Evolutionary conservation across 2,797 vertebrate species (phyloP).

Genomic region (Podarcis siculus): DNA sequence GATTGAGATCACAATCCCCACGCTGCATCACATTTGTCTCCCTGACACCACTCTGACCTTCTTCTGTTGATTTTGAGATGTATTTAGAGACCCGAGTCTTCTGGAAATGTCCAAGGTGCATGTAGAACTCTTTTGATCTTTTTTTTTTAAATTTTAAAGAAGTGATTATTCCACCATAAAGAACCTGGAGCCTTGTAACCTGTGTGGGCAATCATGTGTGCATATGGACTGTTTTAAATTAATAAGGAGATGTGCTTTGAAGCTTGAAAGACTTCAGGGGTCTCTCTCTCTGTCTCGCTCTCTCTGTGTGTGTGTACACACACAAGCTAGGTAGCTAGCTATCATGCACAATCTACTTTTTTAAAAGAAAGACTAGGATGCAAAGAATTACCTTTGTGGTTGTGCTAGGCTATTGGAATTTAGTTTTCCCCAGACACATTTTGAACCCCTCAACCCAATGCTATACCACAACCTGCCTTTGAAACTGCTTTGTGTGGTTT

Average conservation of each 20-base stretch:
- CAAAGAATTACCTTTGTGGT: neutral
- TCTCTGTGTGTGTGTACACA: no score
- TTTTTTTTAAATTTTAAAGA: neutral
- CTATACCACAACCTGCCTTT: neutral
- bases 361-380: neutral
- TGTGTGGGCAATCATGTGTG: neutral
- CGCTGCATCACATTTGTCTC: neutral
- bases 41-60: no score
- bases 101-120: neutral
- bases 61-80: neutral
- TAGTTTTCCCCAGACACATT: neutral
- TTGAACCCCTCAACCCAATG: neutral
- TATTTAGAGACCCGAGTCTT: neutral
- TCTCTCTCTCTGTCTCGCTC: no score
- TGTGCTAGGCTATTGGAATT: neutral
- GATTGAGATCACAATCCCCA: neutral
- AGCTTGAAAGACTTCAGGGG: neutral
- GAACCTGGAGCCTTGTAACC: neutral
- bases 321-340: no score
- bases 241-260: neutral
- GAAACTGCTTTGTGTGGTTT: neutral
- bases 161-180: neutral
- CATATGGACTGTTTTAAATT: neutral
- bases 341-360: no score
- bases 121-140: no score